Base-by-base conservation (phyloP, 2,113 vertebrate species). In the Corapipo altera region DNA sequence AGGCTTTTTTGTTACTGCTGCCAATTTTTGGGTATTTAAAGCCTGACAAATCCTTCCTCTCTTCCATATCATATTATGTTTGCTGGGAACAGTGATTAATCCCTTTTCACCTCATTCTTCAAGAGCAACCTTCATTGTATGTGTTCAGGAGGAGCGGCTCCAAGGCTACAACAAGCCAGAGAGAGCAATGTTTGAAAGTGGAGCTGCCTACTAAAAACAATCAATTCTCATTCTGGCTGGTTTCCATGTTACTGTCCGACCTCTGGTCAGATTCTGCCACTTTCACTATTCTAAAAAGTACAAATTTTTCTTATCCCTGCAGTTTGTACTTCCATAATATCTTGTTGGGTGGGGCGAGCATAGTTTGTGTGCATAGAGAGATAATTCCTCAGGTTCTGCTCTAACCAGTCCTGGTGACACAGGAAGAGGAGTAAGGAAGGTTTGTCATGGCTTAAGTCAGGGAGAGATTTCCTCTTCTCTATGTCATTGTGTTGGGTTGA, bases 1-100 rank as follows among this genome's bases (percentile, higher is more conserved):
- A 89, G 52, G 22, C 33, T 86, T 96, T 76, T 89, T 69, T 92
- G 85, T 89, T 81, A 78, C 76, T 95, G 65, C 69, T 94, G 82
- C 85, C 93, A 94, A 84, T 83, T 96, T 93, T 83, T 78, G 80
- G 52, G 61, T 89, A 71, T 91, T 93, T 81, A 92, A 95, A 95
- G 72, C 65, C 44, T n/a, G 57, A 72, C 26, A 92, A 88, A 90
- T 95, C 95, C 78, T 89, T 90, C 48, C 21, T 65, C 44, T 92
- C 73, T 93, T 84, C 73, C 75, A 57, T 51, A 71, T n/a, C 49
- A 35, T 5, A 11, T 70, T 74, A 52, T n/a, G 28, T 80, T 88
- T 93, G 26, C 44, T 84, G 62, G n/a, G 11, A 94, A 46, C 14
- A 52, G 35, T 52, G 64, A 90, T 79, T 76, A 88, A 69, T 88